Percentiles rank a stretch among this genome's conserved stretches.
Evolutionary conservation across 2,113 vertebrate genomes (phyloP).

Genomic region (Otus sunia): DNA sequence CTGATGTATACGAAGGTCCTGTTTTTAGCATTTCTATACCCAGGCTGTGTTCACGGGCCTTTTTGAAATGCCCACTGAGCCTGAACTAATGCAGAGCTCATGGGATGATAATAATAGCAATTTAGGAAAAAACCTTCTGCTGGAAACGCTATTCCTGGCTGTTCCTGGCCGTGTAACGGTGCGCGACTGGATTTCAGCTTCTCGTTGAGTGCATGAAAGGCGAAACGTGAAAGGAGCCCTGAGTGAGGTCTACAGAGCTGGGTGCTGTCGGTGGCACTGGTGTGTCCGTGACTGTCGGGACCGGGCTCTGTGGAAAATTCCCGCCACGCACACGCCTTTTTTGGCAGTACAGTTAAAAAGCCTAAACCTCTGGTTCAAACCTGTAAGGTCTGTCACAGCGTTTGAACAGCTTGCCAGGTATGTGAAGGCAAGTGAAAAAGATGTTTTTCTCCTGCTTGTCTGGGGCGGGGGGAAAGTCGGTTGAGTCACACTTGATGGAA

Average conservation of each 20-base stretch:
- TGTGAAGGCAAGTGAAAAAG: background rate
- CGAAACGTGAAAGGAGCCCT: background rate
- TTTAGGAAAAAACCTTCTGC: background rate
- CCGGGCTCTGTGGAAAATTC: background rate
- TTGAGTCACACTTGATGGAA: background rate
- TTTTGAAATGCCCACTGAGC: background rate
- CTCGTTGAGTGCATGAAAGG: background rate
- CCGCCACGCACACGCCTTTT: background rate
- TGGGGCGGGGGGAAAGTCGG: background rate
- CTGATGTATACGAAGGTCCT: background rate
- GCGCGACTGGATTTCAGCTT: background rate
- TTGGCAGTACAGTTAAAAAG: background rate
- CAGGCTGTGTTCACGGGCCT: background rate
- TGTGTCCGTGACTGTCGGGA: accelerated
- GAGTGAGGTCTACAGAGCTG: background rate
- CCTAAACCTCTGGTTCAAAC: background rate
- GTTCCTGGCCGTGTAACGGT: background rate
- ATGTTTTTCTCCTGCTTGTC: background rate
- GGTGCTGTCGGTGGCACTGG: background rate
- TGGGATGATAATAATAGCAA: background rate
- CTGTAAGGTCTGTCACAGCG: background rate
- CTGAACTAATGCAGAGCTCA: background rate
- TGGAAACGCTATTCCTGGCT: background rate
- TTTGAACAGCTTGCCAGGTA: slow-evolving; percentile 13
- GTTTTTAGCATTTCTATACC: background rate